Evolutionary conservation across 2,113 vertebrate species (phyloP).

Genomic region (Aythya baeri): DNA sequence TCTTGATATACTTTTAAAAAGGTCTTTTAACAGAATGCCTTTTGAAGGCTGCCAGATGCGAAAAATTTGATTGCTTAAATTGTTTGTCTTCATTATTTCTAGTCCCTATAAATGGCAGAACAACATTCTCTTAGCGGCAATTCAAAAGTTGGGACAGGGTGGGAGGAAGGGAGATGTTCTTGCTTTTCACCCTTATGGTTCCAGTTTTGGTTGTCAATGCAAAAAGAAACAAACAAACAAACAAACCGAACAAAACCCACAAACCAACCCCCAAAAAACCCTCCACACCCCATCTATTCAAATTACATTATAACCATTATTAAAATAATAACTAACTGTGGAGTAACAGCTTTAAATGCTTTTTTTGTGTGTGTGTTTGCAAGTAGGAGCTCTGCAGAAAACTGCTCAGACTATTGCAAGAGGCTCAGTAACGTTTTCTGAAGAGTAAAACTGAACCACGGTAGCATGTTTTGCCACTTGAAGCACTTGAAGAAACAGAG

Average conservation of each 20-base stretch:
- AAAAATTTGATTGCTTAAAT: background rate
- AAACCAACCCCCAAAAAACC: background rate
- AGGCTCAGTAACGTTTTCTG: background rate
- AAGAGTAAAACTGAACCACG: background rate
- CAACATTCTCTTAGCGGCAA: background rate
- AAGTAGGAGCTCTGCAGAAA: background rate
- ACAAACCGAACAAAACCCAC: background rate
- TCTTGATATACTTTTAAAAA: constrained; percentile 38
- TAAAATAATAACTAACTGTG: background rate
- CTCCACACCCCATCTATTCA: background rate
- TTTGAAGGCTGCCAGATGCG: constrained; percentile 34
- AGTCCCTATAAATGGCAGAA: background rate
- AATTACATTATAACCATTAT: background rate
- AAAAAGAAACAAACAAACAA: background rate
- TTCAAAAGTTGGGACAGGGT: background rate
- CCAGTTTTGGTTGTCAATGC: fast-evolving
- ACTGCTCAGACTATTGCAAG: fast-evolving
- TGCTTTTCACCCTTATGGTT: background rate
- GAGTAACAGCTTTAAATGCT: background rate
- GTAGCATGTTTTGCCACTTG: fast-evolving
- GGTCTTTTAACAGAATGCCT: constrained; percentile 12
- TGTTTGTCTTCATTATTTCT: constrained; percentile 50
- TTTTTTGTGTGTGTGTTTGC: background rate
- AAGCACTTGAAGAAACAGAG: background rate
- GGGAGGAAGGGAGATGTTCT: background rate